Percentiles rank a stretch among this genome's conserved stretches.
These are phyloP conservation scores for Ylistrum balloti DNA, from an alignment of 1,140 invertebrate species.

Conservation along the genomic window DNA sequence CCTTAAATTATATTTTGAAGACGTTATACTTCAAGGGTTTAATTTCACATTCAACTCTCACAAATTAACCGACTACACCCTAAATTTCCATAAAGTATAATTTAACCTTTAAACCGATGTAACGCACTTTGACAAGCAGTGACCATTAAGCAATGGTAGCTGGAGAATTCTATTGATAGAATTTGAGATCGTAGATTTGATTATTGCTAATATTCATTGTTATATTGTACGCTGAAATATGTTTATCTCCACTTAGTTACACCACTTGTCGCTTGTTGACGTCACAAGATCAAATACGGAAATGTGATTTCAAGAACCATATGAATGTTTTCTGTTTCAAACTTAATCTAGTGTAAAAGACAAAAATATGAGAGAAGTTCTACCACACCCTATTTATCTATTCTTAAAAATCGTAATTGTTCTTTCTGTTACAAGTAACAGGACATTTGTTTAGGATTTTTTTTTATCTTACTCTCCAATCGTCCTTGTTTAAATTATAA, in stretches of 20 bases:
- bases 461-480: background rate
- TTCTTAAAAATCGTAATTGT: background rate
- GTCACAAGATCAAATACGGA: background rate
- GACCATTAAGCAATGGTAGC: background rate
- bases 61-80: conserved; percentile 24
- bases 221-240: background rate
- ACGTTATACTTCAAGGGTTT: background rate
- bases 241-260: background rate
- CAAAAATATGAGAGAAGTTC: background rate
- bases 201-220: conserved; percentile 12
- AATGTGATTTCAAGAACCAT: background rate
- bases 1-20: conserved; percentile 11
- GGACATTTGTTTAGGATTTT: background rate
- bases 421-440: background rate
- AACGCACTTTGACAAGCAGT: conserved; percentile 18
- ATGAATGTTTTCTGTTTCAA: conserved; percentile 21
- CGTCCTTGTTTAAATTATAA: background rate
- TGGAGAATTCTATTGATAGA: background rate
- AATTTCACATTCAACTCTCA: conserved; percentile 34
- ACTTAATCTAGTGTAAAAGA: conserved; percentile 11
- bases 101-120: conserved; percentile 26
- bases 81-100: conserved; percentile 17
- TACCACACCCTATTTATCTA: background rate
- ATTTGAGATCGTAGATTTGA: conserved; percentile 31
- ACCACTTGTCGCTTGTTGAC: background rate